phyloP scores from a whole-genome alignment of 2,888 invertebrate species.

The Eupithecia insigniata region DNA sequence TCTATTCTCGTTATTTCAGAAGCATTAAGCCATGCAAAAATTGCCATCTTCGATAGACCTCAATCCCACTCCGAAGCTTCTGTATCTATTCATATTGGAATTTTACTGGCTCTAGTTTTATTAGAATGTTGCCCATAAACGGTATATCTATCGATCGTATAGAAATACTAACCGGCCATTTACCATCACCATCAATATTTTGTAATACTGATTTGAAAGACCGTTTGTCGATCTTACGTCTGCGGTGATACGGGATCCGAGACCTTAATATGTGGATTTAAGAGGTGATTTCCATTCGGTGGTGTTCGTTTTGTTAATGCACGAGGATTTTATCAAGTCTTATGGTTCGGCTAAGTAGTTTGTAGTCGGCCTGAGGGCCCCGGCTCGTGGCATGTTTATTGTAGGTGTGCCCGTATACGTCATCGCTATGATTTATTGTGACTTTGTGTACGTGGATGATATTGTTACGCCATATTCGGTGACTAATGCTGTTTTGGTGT shows the following conservation, averaged over 20 bases:
- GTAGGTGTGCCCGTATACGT: constrained; percentile 49
- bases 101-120: constrained; percentile 28
- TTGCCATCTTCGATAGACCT: background rate
- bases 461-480: constrained; percentile 45
- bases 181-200: constrained; percentile 42
- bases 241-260: constrained; percentile 32
- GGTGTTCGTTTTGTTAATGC: constrained; percentile 42
- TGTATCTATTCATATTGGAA: constrained; percentile 23
- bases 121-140: constrained; percentile 41
- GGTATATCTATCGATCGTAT: constrained; percentile 36
- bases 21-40: constrained; percentile 14
- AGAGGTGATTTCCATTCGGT: constrained; percentile 42
- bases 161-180: constrained; percentile 41
- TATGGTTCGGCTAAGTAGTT: constrained; percentile 45
- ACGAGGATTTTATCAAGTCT: constrained; percentile 50
- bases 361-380: constrained; percentile 31
- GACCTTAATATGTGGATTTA: constrained; percentile 38
- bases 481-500: constrained; percentile 49
- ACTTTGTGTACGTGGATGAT: constrained; percentile 46
- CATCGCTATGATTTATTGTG: constrained; percentile 50
- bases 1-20: constrained; percentile 39
- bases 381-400: constrained; percentile 43
- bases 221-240: constrained; percentile 43
- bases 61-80: constrained; percentile 15
- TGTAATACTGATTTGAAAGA: constrained; percentile 43